phyloP scores from a whole-genome alignment of 2,797 vertebrate genomes.

The Sparidentex hasta region DNA sequence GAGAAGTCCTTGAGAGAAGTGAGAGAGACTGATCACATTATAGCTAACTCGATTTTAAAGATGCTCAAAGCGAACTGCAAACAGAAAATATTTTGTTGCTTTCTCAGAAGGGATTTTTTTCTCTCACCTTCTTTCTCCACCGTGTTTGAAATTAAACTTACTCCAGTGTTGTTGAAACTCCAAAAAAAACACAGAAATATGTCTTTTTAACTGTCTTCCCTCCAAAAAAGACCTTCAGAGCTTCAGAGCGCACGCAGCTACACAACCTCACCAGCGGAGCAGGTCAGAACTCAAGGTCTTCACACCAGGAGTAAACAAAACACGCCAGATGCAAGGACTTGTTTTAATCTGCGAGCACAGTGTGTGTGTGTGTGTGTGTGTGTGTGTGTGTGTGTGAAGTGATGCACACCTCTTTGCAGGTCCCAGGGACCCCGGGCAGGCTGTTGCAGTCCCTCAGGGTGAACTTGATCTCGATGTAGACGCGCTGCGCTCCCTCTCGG shows the following conservation, averaged over 20 bases:
- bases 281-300: conserved; percentile 18
- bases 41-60: background rate
- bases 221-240: conserved; percentile 12
- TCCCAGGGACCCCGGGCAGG: conserved; percentile 88
- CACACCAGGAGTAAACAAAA: conserved; percentile 19
- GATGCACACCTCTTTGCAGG: conserved; percentile 87
- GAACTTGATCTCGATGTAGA: conserved; percentile 92
- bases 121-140: conserved; percentile 6
- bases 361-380: conserved; percentile 8
- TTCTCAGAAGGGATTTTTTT: conserved; percentile 13
- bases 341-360: conserved; percentile 24
- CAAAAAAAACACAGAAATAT: background rate
- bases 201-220: conserved; percentile 3
- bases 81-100: background rate
- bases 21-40: background rate
- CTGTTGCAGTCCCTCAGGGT: conserved; percentile 91
- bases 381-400: background rate
- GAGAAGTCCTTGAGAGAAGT: no score
- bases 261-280: conserved; percentile 15
- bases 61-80: background rate
- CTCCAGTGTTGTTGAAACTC: conserved; percentile 16
- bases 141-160: conserved; percentile 18
- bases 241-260: conserved; percentile 17
- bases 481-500: conserved; percentile 87
- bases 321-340: conserved; percentile 7